These are phyloP conservation scores for Acrocyrtus sp. DNA, from an alignment of 2,888 invertebrate genomes.

Conservation along the genomic window DNA sequence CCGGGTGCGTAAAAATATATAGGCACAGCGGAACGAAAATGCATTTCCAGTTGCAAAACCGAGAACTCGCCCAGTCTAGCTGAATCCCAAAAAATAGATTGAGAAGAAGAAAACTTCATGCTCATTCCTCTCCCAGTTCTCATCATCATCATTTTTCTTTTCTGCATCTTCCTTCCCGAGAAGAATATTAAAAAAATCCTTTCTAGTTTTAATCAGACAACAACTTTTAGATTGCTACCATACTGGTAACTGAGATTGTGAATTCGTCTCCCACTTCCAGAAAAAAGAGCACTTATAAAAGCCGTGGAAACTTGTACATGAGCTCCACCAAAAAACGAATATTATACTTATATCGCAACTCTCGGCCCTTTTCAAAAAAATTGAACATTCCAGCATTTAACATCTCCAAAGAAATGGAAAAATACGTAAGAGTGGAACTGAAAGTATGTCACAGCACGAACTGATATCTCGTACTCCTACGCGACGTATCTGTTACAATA, in stretches of 20 bases:
- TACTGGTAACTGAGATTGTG: not conserved
- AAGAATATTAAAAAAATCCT: not conserved
- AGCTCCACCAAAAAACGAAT: not conserved
- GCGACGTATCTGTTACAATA: too few relatives aligned
- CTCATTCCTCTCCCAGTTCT: slow-evolving; percentile 25
- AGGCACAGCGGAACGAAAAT: not conserved
- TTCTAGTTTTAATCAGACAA: slow-evolving; percentile 6
- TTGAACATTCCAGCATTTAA: slow-evolving; percentile 13
- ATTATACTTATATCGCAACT: too few relatives aligned
- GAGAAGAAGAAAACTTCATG: not conserved
- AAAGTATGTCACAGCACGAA: too few relatives aligned
- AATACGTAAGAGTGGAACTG: too few relatives aligned
- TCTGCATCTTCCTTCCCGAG: slow-evolving; percentile 17
- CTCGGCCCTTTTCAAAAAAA: slow-evolving; percentile 10
- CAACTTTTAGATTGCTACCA: not conserved
- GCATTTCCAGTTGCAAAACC: slow-evolving; percentile 1
- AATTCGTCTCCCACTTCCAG: not conserved
- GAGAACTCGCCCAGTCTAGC: not conserved
- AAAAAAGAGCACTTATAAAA: not conserved
- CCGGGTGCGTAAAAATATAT: not conserved
- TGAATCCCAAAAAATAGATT: not conserved
- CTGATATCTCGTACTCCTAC: too few relatives aligned
- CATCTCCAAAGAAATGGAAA: too few relatives aligned
- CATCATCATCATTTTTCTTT: slow-evolving; percentile 22
- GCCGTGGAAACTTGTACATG: not conserved